Base-by-base conservation (phyloP, 2,113 vertebrate species). In the Anolis sagrei region DNA sequence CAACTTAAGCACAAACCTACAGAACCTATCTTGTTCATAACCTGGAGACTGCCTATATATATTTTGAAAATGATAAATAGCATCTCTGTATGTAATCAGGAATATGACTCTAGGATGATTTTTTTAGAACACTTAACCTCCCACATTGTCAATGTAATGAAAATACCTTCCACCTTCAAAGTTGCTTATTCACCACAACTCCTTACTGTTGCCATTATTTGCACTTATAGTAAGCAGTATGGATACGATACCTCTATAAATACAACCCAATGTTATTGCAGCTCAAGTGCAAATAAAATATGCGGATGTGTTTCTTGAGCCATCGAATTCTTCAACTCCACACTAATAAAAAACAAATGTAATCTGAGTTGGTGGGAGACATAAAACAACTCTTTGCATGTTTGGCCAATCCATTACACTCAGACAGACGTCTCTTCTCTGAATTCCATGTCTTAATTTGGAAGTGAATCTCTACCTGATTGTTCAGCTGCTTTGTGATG, bases 401-500 rank as follows among this genome's bases (percentile, higher is more conserved):
- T 75, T 36, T 68, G 39, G 19, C 11, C 29, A 7, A n/a, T 44
- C n/a, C 5, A 5, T 29, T 29, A 68, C n/a, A 84, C 72, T 58
- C 25, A 61, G 29, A 54, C 16, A 54, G 27, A 49, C 23, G 29
- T 51, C 36, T 8, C 44, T 16, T 34, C 32, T 25, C 7, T 51
- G 6, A 3, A 25, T 64, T 32, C 62, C 25, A 9, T 39, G 49
- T 11, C 36, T 72, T 27, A 48, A 62, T 13, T 61, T 86, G 10
- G 1, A 80, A 74, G 36, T 2, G 19, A 21, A 64, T 76, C 88
- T 91, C 93, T 96, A 99, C 99, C 98, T 96, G 97, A 97, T 88
- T 97, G 97, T 54, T 99, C 99, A 0, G 95, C 95, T 0, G 96
- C 96, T 94, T 98, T 98, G 91, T 97, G 98, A 80, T 97, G 97